Evolutionary conservation across 2,888 invertebrate species (phyloP).

Genomic region (Aelia acuminata): DNA sequence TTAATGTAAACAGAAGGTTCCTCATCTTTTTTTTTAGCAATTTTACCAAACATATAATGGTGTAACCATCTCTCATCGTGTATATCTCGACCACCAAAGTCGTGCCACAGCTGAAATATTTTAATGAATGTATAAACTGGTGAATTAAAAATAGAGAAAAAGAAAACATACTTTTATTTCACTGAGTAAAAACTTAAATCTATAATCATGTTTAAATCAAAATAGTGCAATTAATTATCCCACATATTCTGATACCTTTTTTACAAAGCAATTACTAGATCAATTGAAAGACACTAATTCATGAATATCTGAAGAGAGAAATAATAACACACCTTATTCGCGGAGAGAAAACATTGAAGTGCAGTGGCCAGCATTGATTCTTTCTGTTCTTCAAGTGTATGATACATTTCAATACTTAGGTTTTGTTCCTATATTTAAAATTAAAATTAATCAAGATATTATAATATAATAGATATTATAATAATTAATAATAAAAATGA

Average conservation of each 20-base stretch:
- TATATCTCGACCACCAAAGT: slow-evolving; percentile 63
- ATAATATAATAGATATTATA: no score
- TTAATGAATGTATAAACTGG: not conserved
- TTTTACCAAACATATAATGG: slow-evolving; percentile 96
- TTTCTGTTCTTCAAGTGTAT: slow-evolving; percentile 81
- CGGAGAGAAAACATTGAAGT: slow-evolving; percentile 82
- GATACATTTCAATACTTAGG: slow-evolving; percentile 73
- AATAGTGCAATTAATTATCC: not conserved
- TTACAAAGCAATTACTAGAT: not conserved
- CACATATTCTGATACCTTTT: not conserved
- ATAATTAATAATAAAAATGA: no score
- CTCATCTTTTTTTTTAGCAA: slow-evolving; percentile 87
- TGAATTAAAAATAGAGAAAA: not conserved
- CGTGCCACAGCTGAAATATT: slow-evolving; percentile 64
- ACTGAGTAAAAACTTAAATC: not conserved
- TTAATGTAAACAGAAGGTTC: slow-evolving; percentile 82
- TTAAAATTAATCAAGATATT: not conserved
- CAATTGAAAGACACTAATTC: not conserved
- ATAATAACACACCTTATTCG: slow-evolving; percentile 72
- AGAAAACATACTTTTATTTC: not conserved
- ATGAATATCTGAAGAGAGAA: not conserved
- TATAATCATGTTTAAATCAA: not conserved
- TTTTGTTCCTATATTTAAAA: slow-evolving; percentile 63
- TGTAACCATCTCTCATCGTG: slow-evolving; percentile 93
- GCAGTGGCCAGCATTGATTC: slow-evolving; percentile 85